Evolutionary conservation across 2,797 vertebrate genomes (phyloP).

Genomic region (Cynodonichthys magdalenae): DNA sequence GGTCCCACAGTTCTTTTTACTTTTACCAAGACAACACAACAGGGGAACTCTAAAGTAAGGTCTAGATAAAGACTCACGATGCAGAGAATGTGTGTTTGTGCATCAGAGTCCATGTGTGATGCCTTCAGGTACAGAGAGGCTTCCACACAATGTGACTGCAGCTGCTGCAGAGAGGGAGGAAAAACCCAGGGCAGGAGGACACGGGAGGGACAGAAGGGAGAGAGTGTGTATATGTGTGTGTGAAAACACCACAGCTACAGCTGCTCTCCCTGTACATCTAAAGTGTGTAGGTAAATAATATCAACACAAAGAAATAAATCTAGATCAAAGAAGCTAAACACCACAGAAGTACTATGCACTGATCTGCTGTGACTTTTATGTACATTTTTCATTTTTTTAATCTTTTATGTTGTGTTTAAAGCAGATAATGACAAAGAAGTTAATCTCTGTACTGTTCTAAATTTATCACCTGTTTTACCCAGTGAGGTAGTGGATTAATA

Average conservation of each 20-base stretch:
- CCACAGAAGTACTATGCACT: not conserved
- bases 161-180: conserved; percentile 77
- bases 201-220: conserved; percentile 45
- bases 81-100: not conserved
- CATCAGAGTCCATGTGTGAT: conserved; percentile 34
- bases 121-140: conserved; percentile 78
- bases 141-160: conserved; percentile 74
- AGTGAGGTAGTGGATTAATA: not conserved
- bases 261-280: conserved; percentile 54
- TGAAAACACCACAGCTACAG: conserved; percentile 43
- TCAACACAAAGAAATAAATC: conserved; percentile 10
- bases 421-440: not conserved
- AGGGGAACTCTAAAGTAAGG: conserved; percentile 22
- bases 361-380: not conserved
- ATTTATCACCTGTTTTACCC: not conserved
- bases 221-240: conserved; percentile 32
- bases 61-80: conserved; percentile 20
- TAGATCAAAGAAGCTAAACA: conserved; percentile 7
- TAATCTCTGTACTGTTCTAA: not conserved
- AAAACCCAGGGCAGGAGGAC: conserved; percentile 71
- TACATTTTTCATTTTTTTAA: not conserved
- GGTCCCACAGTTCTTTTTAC: conserved; percentile 22
- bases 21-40: conserved; percentile 9
- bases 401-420: not conserved
- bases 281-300: conserved; percentile 40